phyloP scores from a whole-genome alignment of 2,113 vertebrate species.

The Antidorcas marsupialis region DNA sequence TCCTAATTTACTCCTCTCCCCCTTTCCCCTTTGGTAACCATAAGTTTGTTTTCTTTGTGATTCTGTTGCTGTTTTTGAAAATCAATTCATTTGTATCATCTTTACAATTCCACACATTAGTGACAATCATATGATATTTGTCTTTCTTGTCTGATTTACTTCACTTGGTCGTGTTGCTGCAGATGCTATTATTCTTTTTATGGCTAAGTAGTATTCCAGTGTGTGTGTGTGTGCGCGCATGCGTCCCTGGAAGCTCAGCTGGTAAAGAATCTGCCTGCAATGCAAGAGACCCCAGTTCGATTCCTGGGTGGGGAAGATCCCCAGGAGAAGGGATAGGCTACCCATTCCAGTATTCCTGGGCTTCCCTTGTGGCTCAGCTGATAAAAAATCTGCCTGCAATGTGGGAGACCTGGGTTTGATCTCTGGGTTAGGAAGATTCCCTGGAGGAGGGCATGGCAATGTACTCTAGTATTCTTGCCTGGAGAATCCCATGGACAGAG shows the following conservation, averaged over 20 bases:
- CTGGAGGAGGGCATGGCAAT: background rate
- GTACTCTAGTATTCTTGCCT: background rate
- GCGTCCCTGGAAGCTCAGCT: background rate
- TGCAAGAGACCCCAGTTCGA: background rate
- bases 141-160: background rate
- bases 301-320: background rate
- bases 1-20: background rate
- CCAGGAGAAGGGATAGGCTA: background rate
- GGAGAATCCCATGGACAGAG: background rate
- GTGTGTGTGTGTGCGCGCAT: rapidly evolving
- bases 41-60: background rate
- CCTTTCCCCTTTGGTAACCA: background rate
- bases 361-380: background rate
- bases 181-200: background rate
- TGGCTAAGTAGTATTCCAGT: background rate
- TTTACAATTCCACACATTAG: background rate
- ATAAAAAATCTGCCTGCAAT: rapidly evolving
- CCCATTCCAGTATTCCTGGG: background rate
- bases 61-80: background rate
- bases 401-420: background rate
- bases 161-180: background rate
- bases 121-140: background rate
- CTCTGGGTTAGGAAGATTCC: background rate
- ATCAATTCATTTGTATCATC: background rate
- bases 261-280: background rate